Percentiles rank a stretch among this genome's conserved stretches.
Evolutionary conservation across 2,113 vertebrate species (phyloP).

Genomic region (Platanista minor): DNA sequence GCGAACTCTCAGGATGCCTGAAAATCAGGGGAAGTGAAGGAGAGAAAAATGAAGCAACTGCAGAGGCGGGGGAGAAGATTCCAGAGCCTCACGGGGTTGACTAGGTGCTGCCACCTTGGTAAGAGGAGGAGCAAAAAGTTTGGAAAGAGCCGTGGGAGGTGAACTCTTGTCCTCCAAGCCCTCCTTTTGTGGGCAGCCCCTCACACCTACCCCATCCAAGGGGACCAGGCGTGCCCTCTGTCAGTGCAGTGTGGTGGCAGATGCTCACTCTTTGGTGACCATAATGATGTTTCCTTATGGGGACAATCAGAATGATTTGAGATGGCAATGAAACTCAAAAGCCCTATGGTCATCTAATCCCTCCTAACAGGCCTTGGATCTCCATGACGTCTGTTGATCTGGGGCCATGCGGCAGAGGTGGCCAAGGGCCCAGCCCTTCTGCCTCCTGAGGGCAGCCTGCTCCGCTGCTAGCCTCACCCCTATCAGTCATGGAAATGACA

Average conservation of each 20-base stretch:
- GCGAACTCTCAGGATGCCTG: background rate
- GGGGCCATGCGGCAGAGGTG: rapidly evolving
- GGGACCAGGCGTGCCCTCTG: background rate
- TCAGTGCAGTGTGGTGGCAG: background rate
- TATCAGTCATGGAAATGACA: no score
- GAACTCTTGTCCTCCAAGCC: background rate
- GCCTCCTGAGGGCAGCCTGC: background rate
- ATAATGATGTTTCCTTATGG: background rate
- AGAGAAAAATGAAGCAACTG: background rate
- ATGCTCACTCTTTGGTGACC: background rate
- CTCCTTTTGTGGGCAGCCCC: background rate
- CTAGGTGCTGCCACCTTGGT: background rate
- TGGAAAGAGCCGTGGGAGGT: background rate
- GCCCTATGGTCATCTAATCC: background rate
- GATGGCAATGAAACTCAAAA: background rate
- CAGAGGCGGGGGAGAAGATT: background rate
- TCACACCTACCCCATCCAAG: background rate
- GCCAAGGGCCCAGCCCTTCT: background rate
- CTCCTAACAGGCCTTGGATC: background rate
- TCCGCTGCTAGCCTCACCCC: background rate
- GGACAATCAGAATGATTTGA: background rate
- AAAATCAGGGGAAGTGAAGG: background rate
- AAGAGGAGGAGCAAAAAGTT: background rate
- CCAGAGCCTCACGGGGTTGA: background rate
- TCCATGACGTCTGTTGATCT: background rate